Base-by-base conservation (phyloP, 2,888 invertebrate species). In the Ophion slaviceki region DNA sequence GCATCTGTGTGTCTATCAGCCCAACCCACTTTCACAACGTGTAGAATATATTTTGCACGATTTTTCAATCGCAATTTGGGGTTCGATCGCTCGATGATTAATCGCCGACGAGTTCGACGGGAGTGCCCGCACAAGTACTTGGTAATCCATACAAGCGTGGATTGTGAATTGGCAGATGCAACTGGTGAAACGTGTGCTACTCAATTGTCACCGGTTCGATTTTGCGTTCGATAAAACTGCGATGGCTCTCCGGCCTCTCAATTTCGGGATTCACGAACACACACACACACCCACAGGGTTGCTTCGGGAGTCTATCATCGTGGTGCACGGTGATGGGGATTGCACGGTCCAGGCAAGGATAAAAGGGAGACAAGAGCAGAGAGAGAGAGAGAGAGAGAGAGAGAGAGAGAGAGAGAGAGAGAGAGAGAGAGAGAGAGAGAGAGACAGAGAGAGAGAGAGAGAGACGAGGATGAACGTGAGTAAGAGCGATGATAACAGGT, bases 141-240 rank as follows among this genome's bases (percentile, higher is more conserved):
- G 24, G 20, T 62, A 20, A 62, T 7, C 6, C 40, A 62, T 62
- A 62, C 62, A 62, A 20, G 5, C 45, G 45, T 17, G 67, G 62
- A 53, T 81, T 68, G 81, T 85, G 74, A 70, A 78, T 74, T 40
- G 66, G 66, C 24, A 62, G 61, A 78, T 74, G 91, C 92, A 92
- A 92, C 92, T 92, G 92, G 92, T 92, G 90, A 91, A 87, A 83
- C 8, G 40, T 84, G 84, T 85, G 77, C 71, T 85, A 89, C 85
- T n/a, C 86, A 88, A 90, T 91, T 90, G 91, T 91, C 90, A 91
- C 86, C 88, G 89, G 89, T 90, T 91, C 90, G 86, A 88, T 70
- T 85, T 85, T 77, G 24, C 88, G 85, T 88, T 90, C 90, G 90
- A 92, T 91, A 91, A 90, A 91, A 91, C 91, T 90, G 87, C 79